Evolutionary conservation across 2,113 vertebrate genomes (phyloP), one percentile per base, ranked within the genome.

Genomic region (Apus apus): DNA sequence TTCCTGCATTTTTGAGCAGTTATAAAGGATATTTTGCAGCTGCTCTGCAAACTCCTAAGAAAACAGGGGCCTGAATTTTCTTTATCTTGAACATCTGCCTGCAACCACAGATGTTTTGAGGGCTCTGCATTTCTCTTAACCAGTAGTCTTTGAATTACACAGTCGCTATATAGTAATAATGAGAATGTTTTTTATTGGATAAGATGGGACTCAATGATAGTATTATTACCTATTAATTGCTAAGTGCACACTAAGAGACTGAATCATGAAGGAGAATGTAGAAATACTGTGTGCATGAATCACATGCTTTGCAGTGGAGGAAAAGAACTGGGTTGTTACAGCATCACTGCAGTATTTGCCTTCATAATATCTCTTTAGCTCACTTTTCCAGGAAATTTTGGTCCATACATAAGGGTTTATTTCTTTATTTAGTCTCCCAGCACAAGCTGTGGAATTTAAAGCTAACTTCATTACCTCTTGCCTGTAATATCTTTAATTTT

Each of bases 1-100:
- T 95, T 93, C 86, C 89, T 94, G 89, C 17, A 0, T 71, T 84
- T 86, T 88, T 83, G 62, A 74, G 67, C 61, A 26, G 70, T 21
- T 64, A 14, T 53, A 34, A 85, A 54, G 65, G 74, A 13, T 65
- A n/a, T 89, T 94, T 94, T 70, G 89, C 95, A 96, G 95, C 95
- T 96, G 94, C 92, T 95, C 76, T 84, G 64, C 60, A 60, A 89
- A n/a, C 61, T 71, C n/a, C 40, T 61, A 13, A 72, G 61, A 79
- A 87, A 92, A 53, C 21, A 74, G 32, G 30, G 73, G 48, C n/a
- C 45, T 81, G 86, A 66, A 68, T 89, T 89, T 90, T 78, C 93
- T 71, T 95, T 81, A 61, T 89, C 94, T 95, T 5, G 0, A 65
- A 48, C 43, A 78, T 94, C 86, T 93, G 60, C 70, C 53, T 89